Percentiles rank a stretch among this genome's conserved stretches.
phyloP scores from a whole-genome alignment of 2,113 vertebrate species.

The Sakesphorus luctuosus region DNA sequence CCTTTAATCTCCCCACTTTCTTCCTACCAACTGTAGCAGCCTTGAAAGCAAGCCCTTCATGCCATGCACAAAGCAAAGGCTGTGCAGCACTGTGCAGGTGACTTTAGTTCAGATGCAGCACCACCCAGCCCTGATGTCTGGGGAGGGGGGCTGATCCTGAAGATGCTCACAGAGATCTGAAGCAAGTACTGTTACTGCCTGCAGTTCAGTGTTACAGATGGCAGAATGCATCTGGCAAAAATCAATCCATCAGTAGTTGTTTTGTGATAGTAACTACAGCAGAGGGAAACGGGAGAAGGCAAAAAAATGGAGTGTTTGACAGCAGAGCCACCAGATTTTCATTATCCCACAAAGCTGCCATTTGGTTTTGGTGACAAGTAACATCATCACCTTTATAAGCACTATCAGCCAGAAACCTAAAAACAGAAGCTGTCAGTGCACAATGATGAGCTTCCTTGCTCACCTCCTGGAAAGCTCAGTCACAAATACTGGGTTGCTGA shows the following conservation, averaged over 20 bases:
- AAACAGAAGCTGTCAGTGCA: not conserved
- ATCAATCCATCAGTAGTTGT: not conserved
- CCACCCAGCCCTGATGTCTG: not conserved
- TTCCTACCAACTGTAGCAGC: not conserved
- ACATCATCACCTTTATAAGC: not conserved
- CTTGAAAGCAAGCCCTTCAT: not conserved
- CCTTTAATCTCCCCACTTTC: not conserved
- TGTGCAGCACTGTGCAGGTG: rapidly evolving
- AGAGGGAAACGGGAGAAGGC: not conserved
- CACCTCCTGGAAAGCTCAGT: rapidly evolving
- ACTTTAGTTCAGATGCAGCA: rapidly evolving
- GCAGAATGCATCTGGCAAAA: not conserved
- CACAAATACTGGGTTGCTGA: not conserved
- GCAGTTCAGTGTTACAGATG: not conserved
- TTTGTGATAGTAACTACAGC: not conserved
- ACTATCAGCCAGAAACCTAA: not conserved
- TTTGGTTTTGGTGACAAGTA: not conserved
- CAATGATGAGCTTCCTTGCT: not conserved
- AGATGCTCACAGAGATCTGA: not conserved
- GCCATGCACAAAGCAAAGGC: not conserved
- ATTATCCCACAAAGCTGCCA: not conserved
- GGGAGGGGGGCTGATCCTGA: not conserved
- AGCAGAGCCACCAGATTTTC: not conserved
- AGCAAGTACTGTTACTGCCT: not conserved
- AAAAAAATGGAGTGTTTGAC: not conserved